Evolutionary conservation across 2,113 vertebrate species (phyloP), one percentile per base, ranked within the genome.

Genomic region (Pedetes capensis): DNA sequence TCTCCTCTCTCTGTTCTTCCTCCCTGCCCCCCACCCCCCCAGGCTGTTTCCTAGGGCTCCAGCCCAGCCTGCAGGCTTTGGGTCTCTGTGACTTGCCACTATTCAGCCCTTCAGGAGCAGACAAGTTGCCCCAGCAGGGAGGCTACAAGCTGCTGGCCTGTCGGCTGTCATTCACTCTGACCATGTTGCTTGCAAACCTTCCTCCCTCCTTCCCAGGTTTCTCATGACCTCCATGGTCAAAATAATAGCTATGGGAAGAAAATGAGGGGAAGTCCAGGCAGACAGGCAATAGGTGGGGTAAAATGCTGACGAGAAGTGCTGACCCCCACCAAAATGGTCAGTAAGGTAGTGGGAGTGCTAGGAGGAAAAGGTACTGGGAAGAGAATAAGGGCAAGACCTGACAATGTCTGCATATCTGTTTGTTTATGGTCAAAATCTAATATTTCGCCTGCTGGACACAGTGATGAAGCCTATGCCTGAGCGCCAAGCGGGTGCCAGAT

Each of bases 51-150:
- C 74, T 75, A 81, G 42, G 71, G 75, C 63, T 49, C 39, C 23
- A 20, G 61, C 63, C 51, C 84, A 89, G 84, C 32, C 84, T 68
- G 25, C 13, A 74, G 86, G 68, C 76, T 94, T 66, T 16, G 49
- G 85, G 75, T 64, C 91, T 93, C 79, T 91, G 32, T 94, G 87
- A 87, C 84, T 84, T 87, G 75, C 87, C 91, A 88, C 90, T 72
- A 74, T 59, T 90, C 91, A 93, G 75, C 63, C 86, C 29, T 42
- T 76, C 37, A 71, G 71, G 81, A 61, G 55, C 85, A 72, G 86
- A 66, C 88, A 96, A 96, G 86, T 69, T 96, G 86, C 86, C 89
- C 86, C 89, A 86, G 72, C 68, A 91, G 93, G 72, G 89, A 95
- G 39, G 76, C 76, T 91, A 82, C 82, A 94, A 95, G 69, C 88